Evolutionary conservation across 2,797 vertebrate species (phyloP), one percentile per base, ranked within the genome.

Genomic region (Epinephelus coioides): DNA sequence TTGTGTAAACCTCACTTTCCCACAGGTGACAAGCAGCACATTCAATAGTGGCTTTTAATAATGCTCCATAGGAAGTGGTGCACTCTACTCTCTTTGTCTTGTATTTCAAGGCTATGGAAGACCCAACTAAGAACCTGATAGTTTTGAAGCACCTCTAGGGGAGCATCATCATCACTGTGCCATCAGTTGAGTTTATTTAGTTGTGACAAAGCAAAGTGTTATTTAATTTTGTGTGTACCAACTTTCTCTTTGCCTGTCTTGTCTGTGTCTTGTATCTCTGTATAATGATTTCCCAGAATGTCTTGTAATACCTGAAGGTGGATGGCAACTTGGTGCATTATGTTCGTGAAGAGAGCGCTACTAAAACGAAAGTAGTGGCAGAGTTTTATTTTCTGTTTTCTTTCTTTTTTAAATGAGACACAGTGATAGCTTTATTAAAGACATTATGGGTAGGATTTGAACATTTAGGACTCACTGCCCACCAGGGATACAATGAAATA

Each of bases 1-100:
- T 74, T 3, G 38, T 68, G 49, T 59, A 65, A 83, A 64, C 14
- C 18, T 46, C 25, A 63, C 46, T 60, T 79, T 47, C 54, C 57
- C 27, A 30, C 21, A 47, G 5, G 12, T 53, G 51, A 71, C 30
- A 68, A 55, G 56, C 23, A 80, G 47, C 12, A 15, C 19, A 23
- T 46, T 47, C 30, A 78, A 27, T 18, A 15, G 38, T 10, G 8
- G 21, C 51, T 64, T 61, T 57, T n/a, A 47, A 23, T 54, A 34
- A 50, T 46, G 47, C n/a, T 69, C 18, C 43, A 18, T 3, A 50
- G 10, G 23, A 23, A 69, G 34, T 34, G 18, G 17, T 14, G 25
- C n/a, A 17, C 64, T 40, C 17, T 54, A 49, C 57, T 21, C 30
- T 19, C 53, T 18, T 30, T 23, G 6, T 40, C 10, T 51, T 27